Evolutionary conservation across 1,140 invertebrate genomes (phyloP).

Genomic region (Meloidogyne hapla): DNA sequence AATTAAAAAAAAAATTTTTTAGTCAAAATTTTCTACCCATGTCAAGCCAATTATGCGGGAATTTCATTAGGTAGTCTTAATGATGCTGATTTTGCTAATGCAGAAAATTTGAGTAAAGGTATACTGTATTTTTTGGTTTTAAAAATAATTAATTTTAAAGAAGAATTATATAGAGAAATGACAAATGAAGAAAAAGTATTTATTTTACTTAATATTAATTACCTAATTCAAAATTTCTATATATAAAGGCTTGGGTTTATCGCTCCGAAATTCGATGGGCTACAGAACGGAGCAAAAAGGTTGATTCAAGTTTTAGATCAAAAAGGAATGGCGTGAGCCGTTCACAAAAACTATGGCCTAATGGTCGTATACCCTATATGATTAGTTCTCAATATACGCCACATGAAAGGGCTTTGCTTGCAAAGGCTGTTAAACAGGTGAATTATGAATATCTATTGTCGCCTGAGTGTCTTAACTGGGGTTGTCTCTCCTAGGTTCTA

Average conservation of each 20-base stretch:
- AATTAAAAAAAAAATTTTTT: background rate
- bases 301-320: constrained; percentile 16
- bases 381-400: constrained; percentile 59
- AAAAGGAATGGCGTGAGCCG: constrained; percentile 61
- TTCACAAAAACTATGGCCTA: constrained; percentile 59
- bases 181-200: constrained; percentile 21
- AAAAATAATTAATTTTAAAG: too few relatives aligned
- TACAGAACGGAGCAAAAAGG: constrained; percentile 1
- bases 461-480: too few relatives aligned
- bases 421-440: constrained; percentile 62
- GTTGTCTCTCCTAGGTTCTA: too few relatives aligned
- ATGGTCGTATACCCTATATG: constrained; percentile 59
- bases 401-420: constrained; percentile 60
- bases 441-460: background rate
- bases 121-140: too few relatives aligned
- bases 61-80: constrained; percentile 28
- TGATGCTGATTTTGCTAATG: constrained; percentile 54
- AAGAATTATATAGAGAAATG: constrained; percentile 36
- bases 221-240: background rate
- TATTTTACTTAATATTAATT: background rate
- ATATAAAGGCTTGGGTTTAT: constrained; percentile 31
- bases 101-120: constrained; percentile 52
- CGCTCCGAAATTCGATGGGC: constrained; percentile 55
- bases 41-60: constrained; percentile 1
- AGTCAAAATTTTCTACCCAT: background rate